Evolutionary conservation across 2,888 invertebrate species (phyloP), one percentile per base, ranked within the genome.

Genomic region (Stomorhina lunata): DNA sequence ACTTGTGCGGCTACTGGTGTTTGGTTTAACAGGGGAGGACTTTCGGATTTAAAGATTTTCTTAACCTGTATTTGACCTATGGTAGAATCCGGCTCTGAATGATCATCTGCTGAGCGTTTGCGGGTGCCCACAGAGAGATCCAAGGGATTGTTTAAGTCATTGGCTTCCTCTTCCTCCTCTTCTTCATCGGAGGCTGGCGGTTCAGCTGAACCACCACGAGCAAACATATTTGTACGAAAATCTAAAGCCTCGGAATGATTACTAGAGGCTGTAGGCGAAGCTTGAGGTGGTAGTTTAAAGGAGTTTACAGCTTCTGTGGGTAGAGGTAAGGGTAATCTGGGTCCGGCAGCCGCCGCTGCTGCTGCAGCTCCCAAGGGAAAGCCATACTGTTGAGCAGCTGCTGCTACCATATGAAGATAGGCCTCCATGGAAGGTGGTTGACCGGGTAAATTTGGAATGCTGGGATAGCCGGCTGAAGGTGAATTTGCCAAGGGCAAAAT

Each of bases 401-500:
- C 94, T 4, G 94, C 94, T 3, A 95, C 95, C 90, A 90, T 90
- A 80, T 94, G 94, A 78, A 96, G 93, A 89, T 96, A 96, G n/a
- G 96, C 96, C 80, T 96, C 96, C 92, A 96, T 95, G 3, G 95
- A 95, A 55, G 95, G 95, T 22, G 95, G 95, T 89, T 95, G 95
- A 17, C 86, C 86, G 55, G 89, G 86, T 71, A 90, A 94, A 93
- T 81, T 95, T 82, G 89, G 90, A 86, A 88, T 87, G 79, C 89
- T 87, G 81, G 90, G 88, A 87, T 90, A 90, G 87, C 89, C 86
- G 57, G 89, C 85, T 85, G 84, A 63, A 66, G 84, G 82, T 12
- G 84, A 79, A 7, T 65, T 71, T 1, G 84, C 72, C 32, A 84
- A 25, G 5, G 86, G 85, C 72, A 88, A 71, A 37, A 85, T 85